Conservation (phyloP, 1,140 invertebrate genomes). For the Nasonia giraulti region DNA sequence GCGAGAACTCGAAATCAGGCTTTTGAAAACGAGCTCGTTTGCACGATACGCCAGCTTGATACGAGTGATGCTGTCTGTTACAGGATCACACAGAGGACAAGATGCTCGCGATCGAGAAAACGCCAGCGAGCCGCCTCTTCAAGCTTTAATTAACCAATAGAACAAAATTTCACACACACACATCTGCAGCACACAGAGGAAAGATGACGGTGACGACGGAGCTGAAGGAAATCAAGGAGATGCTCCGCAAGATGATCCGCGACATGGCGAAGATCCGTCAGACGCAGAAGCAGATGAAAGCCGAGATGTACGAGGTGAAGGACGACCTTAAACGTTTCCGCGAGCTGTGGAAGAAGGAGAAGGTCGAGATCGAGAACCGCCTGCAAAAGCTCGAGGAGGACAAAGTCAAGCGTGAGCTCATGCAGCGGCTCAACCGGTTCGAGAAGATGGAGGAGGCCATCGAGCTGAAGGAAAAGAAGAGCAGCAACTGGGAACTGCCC, state of each 20-base stretch:
- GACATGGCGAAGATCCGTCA: constrained; percentile 27
- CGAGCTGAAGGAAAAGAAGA: constrained; percentile 37
- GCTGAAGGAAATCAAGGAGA: constrained; percentile 28
- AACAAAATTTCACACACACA: too few relatives aligned
- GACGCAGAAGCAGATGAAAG: constrained; percentile 41
- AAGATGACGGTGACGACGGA: constrained; percentile 32
- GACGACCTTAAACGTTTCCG: constrained; percentile 31
- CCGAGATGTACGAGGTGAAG: constrained; percentile 44
- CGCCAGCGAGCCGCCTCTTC: too few relatives aligned
- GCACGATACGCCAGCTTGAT: too few relatives aligned
- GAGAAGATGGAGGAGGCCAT: constrained; percentile 28
- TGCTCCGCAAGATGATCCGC: constrained; percentile 29
- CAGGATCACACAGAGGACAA: too few relatives aligned
- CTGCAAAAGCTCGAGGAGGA: constrained; percentile 34
- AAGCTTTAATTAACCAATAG: too few relatives aligned
- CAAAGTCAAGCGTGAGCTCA: constrained; percentile 3
- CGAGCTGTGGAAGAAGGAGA: constrained; percentile 29
- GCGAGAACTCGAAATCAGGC: too few relatives aligned
- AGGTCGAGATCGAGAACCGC: constrained; percentile 29
- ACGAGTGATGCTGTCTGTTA: too few relatives aligned
- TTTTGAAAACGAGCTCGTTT: too few relatives aligned
- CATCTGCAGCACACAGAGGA: too few relatives aligned
- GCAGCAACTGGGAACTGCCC: neutral
- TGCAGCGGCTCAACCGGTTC: neutral
- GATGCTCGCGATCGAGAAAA: too few relatives aligned